A percentile compares a stretch with the other conserved stretches of the same genome.
Evolutionary conservation across 2,888 invertebrate species (phyloP).

Genomic region (Cephus pulcher): DNA sequence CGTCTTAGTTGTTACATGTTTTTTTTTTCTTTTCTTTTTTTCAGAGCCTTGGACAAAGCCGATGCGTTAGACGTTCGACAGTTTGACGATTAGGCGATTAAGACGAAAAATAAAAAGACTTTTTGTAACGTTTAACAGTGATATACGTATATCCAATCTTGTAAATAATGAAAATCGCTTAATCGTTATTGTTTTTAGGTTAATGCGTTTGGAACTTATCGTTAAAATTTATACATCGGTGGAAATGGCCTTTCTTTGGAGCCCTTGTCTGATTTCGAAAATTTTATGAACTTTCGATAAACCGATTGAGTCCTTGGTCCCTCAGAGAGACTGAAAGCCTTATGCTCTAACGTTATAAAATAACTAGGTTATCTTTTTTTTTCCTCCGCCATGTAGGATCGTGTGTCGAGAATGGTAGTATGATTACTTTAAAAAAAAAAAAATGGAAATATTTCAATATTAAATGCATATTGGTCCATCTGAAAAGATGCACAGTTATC

Average conservation of each 20-base stretch:
- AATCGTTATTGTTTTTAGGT: background rate
- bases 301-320: background rate
- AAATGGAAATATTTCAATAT: slow-evolving; percentile 3
- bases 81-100: background rate
- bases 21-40: background rate
- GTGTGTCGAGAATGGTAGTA: background rate
- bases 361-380: background rate
- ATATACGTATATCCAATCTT: background rate
- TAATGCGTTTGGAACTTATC: background rate
- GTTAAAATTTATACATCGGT: background rate
- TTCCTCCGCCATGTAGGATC: background rate
- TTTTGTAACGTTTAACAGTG: background rate
- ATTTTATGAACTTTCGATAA: background rate
- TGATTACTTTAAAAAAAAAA: background rate
- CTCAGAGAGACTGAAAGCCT: background rate
- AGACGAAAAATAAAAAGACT: background rate
- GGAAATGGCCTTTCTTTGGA: background rate
- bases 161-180: background rate
- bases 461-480: background rate
- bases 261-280: background rate
- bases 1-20: background rate
- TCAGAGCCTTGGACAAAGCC: slow-evolving; percentile 35
- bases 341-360: background rate
- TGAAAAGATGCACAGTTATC: background rate
- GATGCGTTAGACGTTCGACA: background rate